Base-by-base conservation (phyloP, 2,113 vertebrate species). In the Mormyrus iriodes region DNA sequence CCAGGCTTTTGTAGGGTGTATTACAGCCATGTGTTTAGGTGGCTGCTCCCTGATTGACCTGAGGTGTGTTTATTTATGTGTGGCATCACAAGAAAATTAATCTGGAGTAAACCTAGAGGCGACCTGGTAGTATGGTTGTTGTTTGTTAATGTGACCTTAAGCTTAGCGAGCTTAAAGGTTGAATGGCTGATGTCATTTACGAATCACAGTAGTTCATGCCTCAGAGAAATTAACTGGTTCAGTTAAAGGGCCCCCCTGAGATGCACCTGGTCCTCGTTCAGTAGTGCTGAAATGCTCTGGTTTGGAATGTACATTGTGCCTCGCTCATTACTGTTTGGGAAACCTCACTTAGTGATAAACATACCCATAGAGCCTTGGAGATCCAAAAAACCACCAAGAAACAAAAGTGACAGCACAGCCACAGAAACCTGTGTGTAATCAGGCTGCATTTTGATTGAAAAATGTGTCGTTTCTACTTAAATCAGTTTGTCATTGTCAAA, bases 401-500 rank as follows among this genome's bases (percentile, higher is more conserved):
- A 35, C 8, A 5, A 31, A 79, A 31, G 73, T 6, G 15, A 83
- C 15, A 53, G 48, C 48, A 24, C 83, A 27, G 83, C 46, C 27
- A 19, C n/a, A 21, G 46, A n/a, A 48, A 31, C 83, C 17, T 85
- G 83, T 85, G 83, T 86, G 55, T 55, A 52, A 86, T 52, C 49
- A 86, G 51, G 51, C n/a, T 21, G 51, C 85, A 53, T 86, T 86
- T 86, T 86, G 48, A 55, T 53, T 55, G 48, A 53, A 53, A 86
- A 86, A 55, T 86, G 48, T 19, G 24, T 12, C 2, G 2, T 51
- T 55, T 53, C 27, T 86, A 1, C 39, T 83, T 53, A 53, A 86
- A 86, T 52, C 85, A 86, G 48, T 86, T 86, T 86, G 31, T 86
- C 85, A 53, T 31, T 53, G 85, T 35, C 49, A 49, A 84, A 24